A percentile compares a stretch with the other conserved stretches of the same genome.
Evolutionary conservation across 1,140 invertebrate genomes (phyloP).

Genomic region (Dendrolimus kikuchii): DNA sequence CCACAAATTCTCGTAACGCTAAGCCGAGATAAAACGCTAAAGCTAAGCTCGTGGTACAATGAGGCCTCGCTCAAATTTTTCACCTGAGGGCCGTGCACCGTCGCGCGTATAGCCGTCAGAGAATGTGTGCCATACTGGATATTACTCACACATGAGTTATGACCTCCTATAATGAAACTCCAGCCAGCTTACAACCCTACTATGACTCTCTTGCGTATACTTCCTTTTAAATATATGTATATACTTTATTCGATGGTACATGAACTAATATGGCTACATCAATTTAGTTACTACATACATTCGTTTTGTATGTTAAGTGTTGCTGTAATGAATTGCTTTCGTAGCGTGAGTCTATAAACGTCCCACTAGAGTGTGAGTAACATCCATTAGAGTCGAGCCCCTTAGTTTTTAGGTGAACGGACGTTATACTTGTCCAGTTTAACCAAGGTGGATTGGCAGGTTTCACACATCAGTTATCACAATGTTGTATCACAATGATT

Average conservation of each 20-base stretch:
- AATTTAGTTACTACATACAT: no score
- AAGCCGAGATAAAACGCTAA: constrained; percentile 71
- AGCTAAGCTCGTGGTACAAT: constrained; percentile 58
- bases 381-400: no score
- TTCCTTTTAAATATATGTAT: constrained; percentile 1
- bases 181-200: constrained; percentile 37
- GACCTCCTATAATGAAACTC: constrained; percentile 57
- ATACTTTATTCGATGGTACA: no score
- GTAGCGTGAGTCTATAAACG: no score
- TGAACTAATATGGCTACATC: not conserved
- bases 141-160: constrained; percentile 64
- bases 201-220: constrained; percentile 13
- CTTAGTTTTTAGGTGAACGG: no score
- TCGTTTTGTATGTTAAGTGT: no score
- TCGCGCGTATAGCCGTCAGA: constrained; percentile 19
- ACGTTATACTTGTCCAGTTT: no score
- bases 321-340: no score
- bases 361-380: no score
- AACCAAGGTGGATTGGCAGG: no score
- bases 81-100: constrained; percentile 45
- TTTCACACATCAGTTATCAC: no score
- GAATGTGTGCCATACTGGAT: constrained; percentile 52
- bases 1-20: constrained; percentile 71
- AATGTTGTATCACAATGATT: no score
- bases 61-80: constrained; percentile 62